Base-by-base conservation (phyloP, 2,113 vertebrate species). In the Coryphaenoides rupestris region DNA sequence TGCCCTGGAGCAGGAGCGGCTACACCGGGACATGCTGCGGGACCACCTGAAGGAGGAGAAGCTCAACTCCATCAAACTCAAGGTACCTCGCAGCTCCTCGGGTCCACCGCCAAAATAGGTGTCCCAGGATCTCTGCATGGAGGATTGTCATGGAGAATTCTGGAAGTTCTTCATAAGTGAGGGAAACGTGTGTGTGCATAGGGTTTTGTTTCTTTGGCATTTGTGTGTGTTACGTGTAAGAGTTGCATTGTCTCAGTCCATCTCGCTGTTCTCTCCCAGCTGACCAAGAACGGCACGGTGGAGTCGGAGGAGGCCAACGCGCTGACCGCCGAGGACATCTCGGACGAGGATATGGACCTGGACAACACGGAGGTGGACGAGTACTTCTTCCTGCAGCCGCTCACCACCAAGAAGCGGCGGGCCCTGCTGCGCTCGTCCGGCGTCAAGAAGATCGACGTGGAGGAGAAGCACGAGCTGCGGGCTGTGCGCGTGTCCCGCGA, bases 281-380 rank as follows among this genome's bases (percentile, higher is more conserved):
- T 99, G 90, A 98, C 95, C 3, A 98, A 96, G 86, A 98, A 98
- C 0, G 95, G 95, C 79, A 95, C 95, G 0, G 92, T 98, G 70
- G 96, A 98, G 79, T 98, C 95, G 0, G 94, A 97, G 60, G 97
- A 98, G 87, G 96, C 97, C 2, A 94, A 90, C 74, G 90, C 92
- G 1, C 92, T 99, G 46, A 98, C 96, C 0, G 88, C 95, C 33
- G 97, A 98, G 75, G 96, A 99, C 89, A 97, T 99, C 87, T 98
- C 95, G 15, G 97, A 98, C 28, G 96, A 99, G 10, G 97, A 99
- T 77, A 95, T 99, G 60, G 97, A 99, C 77, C 89, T 98, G 57
- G 97, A 98, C 91, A 98, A 98, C 92, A 98, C 96, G 0, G 97
- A 98, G 79, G 97, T 98, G 19, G 97, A 98, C 0, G 97, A 99